Evolutionary conservation across 2,888 invertebrate genomes (phyloP), one percentile per base, ranked within the genome.

Genomic region (Polydesmus complanatus): DNA sequence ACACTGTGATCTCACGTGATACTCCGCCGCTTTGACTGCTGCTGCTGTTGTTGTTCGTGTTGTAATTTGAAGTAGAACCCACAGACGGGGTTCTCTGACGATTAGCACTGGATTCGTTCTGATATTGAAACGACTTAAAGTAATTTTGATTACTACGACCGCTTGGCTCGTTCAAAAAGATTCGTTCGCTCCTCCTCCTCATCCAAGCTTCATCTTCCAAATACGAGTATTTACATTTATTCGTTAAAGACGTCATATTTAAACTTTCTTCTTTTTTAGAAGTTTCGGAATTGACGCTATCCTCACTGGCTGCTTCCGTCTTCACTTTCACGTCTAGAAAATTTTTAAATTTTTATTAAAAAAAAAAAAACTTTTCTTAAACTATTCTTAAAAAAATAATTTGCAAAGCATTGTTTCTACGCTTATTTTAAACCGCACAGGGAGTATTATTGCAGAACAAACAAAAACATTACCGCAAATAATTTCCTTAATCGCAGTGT

Each of bases 181-280:
- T 75, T 18, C 75, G 64, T 62, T 75, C 75, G 66, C 74, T 74
- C 25, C 71, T 62, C 22, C 74, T 67, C 11, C 74, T 67, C n/a
- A 69, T 68, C 73, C 73, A 73, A 57, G 70, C 70, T 51, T 69
- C 68, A 59, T 73, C 73, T 52, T 72, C 66, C 55, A 67, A 58
- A 55, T 64, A 65, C 3, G 51, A 61, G 37, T 51, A 23, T 22
- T 61, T 61, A 27, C n/a, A 18, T n/a, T 58, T 23, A 25, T n/a
- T 60, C 21, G 61, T 14, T 18, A 55, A 25, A n/a, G n/a, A n/a
- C 1, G 19, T 3, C 26, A 27, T 54, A 27, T 14, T n/a, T 37
- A 47, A 19, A 2, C 25, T 1, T 21, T 52, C 26, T 3, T 52
- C 54, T 1, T 23, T 54, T 25, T 54, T 27, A 18, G 26, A n/a